Evolutionary conservation across 1,140 invertebrate genomes (phyloP), one percentile per base, ranked within the genome.

Genomic region (Trichonephila clavata): DNA sequence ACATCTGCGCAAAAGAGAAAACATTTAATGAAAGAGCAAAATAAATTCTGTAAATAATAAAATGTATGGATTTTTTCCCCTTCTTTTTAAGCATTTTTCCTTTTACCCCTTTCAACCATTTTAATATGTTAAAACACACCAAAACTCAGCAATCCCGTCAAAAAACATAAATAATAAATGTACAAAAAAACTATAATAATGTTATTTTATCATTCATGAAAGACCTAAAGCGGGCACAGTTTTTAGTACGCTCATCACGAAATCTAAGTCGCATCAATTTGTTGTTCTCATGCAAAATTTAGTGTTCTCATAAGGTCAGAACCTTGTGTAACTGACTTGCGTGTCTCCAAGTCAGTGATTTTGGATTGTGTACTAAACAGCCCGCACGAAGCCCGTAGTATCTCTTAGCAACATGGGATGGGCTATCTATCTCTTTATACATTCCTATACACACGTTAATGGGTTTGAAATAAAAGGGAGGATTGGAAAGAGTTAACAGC

Each of bases 221-320:
- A 18, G 5, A 16, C 16, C 14, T 27, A 16, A 20, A 32, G 32
- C 71, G 71, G n/a, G 18, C 24, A 39, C 71, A 77, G 16, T 32
- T 39, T 77, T 77, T 39, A 32, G 71, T 32, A 65, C 60, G 6
- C 86, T 1, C 32, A 60, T 87, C 86, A 87, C 86, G 86, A 87
- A 87, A 87, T 61, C 21, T 65, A n/a, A 87, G 61, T 14, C 57
- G 24, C 86, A 39, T 87, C 59, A 61, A 87, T 87, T 87, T 87
- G 86, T 87, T 87, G 59, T 59, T 68, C 65, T 43, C 59, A 65
- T 87, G 50, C 20, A 57, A 87, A 63, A 32, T 87, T 43, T 43
- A 21, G 59, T n/a, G 24, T 87, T 43, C 8, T 63, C 32, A 43
- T 43, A 87, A 87, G 86, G 86, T 87, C 86, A n/a, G 61, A 65